Base-by-base conservation (phyloP, 2,888 invertebrate species). In the Cataglyphis altisquamis region DNA sequence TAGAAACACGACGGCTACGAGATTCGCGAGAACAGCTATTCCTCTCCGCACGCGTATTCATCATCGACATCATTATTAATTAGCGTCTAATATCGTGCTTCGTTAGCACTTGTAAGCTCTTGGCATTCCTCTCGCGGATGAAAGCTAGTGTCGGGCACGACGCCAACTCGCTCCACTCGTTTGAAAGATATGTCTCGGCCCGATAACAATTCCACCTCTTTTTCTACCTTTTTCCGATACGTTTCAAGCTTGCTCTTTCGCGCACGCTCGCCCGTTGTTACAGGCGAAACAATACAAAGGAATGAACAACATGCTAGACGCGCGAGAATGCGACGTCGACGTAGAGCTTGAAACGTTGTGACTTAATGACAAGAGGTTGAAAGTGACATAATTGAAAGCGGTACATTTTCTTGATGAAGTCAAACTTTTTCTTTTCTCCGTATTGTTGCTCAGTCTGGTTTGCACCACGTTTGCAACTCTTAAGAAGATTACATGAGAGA, bases 11-110 rank as follows among this genome's bases (percentile, higher is more conserved):
- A 70, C 45, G 60, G 32, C 9, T 57, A 41, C 32, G 70, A 70
- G 21, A 12, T 25, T 36, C 25, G 25, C 45, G 29, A 64, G n/a
- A 63, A 15, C n/a, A 72, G 45, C 25, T n/a, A 62, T 48, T 60
- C 15, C n/a, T 36, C 36, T 39, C 8, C 18, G 63, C 75, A 75
- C 66, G 39, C 63, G 67, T 81, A 73, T 62, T 73, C 48, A 74
- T 86, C 32, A 55, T 84, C 82, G 73, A 67, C 87, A 83, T 86
- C 74, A 68, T 85, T 90, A 91, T 90, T 91, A 91, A 91, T 91
- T 90, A 90, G 85, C 85, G 85, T 82, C 86, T 87, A 86, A 88
- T 89, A 89, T 84, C 84, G 84, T 74, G 86, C 74, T 89, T 91
- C 86, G 88, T 91, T 90, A 90, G 73, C 68, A 60, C 36, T 57